Base-by-base conservation (phyloP, 2,113 vertebrate species). In the Calonectris borealis region DNA sequence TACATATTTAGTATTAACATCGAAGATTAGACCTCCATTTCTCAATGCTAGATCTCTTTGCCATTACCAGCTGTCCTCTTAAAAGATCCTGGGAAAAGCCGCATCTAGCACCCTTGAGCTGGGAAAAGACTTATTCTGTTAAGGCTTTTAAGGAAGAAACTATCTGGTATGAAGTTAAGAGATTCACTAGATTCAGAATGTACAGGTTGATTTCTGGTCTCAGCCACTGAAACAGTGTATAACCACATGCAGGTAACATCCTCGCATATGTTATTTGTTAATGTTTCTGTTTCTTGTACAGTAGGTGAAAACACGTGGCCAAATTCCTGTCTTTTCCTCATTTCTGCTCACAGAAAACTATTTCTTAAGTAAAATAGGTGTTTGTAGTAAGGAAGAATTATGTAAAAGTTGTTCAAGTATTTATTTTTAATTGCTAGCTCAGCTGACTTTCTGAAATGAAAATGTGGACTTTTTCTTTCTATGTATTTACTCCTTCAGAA, bases 241-340 rank as follows among this genome's bases (percentile, higher is more conserved):
- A 79, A 83, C 16, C 6, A 40, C 21, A n/a, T 0, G 1, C 4
- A 38, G 8, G 8, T 29, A 57, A 55, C 14, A 25, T 51, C 22
- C 13, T 69, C 15, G 44, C 10, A 16, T 22, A 29, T 8, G 7
- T 34, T 51, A 40, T 36, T 61, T 31, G 9, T 25, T 61, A 57
- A 16, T 51, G 8, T 46, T 40, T 64, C 38, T 48, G 17, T 13
- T 25, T 52, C 20, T 68, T 85, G 20, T 16, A 38, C 6, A 52
- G 4, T 19, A 65, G 8, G 6, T 80, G 42, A 70, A 85, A 70
- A 62, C 4, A 7, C 8, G 8, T n/a, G 7, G 36, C 9, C 29
- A 49, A 17, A 60, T 51, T 90, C 13, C 10, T 64, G 13, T 32
- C 11, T 64, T 69, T 54, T 52, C 57, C 21, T 54, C 2, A 5